Conservation (phyloP, 2,888 invertebrate genomes). For the Seira ritae region DNA sequence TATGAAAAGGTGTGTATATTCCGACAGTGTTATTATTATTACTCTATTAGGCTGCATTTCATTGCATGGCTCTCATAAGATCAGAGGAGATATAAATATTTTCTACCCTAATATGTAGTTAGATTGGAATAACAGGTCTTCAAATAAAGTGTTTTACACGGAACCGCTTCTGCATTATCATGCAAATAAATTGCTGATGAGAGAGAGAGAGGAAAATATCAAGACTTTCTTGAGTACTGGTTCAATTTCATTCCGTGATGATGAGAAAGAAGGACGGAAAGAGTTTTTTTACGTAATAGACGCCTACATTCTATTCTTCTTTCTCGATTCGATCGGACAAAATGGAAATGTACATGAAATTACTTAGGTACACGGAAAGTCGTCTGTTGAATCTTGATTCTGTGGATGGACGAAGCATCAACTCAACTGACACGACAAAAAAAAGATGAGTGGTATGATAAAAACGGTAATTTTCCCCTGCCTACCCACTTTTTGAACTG, state of each 20-base stretch:
- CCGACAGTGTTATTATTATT: constrained; percentile 5
- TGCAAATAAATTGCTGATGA: constrained; percentile 35
- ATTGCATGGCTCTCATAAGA: neutral
- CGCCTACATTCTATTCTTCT: constrained; percentile 4
- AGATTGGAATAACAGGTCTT: constrained; percentile 41
- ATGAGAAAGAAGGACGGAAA: constrained; percentile 23
- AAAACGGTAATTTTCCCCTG: constrained; percentile 6
- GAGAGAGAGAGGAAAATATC: too few species aligned
- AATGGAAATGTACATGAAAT: neutral
- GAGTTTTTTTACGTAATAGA: neutral
- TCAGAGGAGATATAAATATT: neutral
- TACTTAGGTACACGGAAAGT: too few species aligned
- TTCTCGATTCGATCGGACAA: constrained; percentile 2
- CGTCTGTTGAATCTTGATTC: neutral
- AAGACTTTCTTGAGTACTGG: neutral
- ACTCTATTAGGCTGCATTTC: constrained; percentile 8
- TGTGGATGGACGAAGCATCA: neutral
- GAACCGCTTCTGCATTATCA: constrained; percentile 46
- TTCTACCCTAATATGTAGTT: constrained; percentile 4
- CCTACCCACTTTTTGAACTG: neutral
- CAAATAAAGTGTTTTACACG: constrained; percentile 12
- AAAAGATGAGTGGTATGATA: constrained; percentile 1
- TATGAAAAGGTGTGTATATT: constrained; percentile 13
- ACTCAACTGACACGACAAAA: too few species aligned
- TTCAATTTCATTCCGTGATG: constrained; percentile 26